A percentile compares a stretch with the other conserved stretches of the same genome.
These are phyloP conservation scores for Promerops cafer DNA, from an alignment of 2,113 vertebrate species.

Conservation along the genomic window DNA sequence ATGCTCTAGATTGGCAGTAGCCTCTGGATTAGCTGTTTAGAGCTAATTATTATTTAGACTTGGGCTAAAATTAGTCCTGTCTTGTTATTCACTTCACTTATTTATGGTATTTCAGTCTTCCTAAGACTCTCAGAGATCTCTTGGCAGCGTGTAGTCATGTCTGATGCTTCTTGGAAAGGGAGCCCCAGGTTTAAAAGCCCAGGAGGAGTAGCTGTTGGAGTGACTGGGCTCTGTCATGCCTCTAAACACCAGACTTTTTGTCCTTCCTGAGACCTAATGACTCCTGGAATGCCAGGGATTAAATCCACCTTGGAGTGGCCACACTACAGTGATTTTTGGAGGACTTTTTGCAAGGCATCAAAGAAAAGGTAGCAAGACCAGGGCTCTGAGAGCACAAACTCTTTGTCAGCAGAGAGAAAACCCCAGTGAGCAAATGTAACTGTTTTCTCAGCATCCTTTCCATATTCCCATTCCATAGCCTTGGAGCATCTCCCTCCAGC, in stretches of 20 bases:
- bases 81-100: background rate
- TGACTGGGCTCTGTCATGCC: background rate
- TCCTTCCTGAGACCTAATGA: background rate
- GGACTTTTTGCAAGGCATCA: background rate
- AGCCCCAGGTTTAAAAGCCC: background rate
- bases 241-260: background rate
- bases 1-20: background rate
- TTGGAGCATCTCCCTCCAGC: constrained; percentile 41
- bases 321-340: background rate
- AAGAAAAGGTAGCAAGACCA: background rate
- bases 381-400: background rate
- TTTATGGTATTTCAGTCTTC: background rate
- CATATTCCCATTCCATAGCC: constrained; percentile 42
- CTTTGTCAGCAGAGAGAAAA: constrained; percentile 38
- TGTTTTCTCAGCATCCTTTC: constrained; percentile 62
- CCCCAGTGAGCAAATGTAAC: constrained; percentile 23
- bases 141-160: background rate
- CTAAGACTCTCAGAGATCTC: background rate
- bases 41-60: background rate
- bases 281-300: background rate
- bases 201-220: background rate
- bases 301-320: background rate
- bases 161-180: background rate
- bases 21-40: background rate
- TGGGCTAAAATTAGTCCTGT: constrained; percentile 5